Percentiles rank a stretch among this genome's conserved stretches.
These are phyloP conservation scores for Dendrocincla tyrannina DNA, from an alignment of 2,797 vertebrate species.

Conservation along the genomic window DNA sequence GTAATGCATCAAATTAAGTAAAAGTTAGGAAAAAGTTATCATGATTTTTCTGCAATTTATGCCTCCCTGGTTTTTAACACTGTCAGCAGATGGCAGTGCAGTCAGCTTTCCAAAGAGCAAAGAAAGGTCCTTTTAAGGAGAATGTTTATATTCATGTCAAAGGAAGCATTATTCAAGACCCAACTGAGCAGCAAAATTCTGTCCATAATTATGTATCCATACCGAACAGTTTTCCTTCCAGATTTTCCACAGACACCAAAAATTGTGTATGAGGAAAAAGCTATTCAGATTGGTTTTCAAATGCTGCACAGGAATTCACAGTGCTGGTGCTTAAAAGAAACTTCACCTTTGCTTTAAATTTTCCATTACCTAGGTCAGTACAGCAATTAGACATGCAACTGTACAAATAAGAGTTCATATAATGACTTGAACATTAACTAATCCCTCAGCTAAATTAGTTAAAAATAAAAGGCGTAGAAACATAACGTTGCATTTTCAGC, in stretches of 20 bases:
- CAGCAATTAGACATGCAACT: background rate
- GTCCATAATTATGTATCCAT: background rate
- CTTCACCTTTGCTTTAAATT: background rate
- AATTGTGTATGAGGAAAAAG: background rate
- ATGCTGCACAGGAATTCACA: background rate
- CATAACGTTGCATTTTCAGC: background rate
- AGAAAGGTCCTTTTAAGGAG: background rate
- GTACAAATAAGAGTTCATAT: background rate
- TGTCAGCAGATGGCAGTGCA: slow-evolving; percentile 61
- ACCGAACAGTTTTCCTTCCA: background rate
- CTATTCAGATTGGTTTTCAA: background rate
- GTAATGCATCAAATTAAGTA: background rate
- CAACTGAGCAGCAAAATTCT: background rate
- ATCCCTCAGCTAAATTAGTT: background rate
- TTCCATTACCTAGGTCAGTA: background rate
- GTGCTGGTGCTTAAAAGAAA: background rate
- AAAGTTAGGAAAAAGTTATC: background rate
- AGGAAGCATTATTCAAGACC: background rate
- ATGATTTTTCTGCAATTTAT: background rate
- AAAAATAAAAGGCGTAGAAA: background rate
- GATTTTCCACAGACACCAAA: background rate
- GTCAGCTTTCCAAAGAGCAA: background rate
- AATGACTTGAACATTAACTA: background rate
- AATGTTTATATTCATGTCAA: background rate
- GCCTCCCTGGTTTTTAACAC: background rate